Evolutionary conservation across 92 coral and sea anemone species (phyloP).

Genomic region (Epizoanthus scotinus): DNA sequence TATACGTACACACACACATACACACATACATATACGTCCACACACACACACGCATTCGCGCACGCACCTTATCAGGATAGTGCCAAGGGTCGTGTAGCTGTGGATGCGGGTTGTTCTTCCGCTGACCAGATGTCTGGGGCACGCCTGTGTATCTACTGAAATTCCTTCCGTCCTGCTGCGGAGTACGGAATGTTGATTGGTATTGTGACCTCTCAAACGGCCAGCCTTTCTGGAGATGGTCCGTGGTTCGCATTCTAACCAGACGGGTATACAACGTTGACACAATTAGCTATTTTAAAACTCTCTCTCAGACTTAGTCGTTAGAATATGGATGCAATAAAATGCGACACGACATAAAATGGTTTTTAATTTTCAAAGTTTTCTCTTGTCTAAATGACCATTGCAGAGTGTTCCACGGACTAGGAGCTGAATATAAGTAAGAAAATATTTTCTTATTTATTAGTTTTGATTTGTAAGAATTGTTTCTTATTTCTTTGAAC

Average conservation of each 20-base stretch:
- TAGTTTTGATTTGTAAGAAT: too few species aligned
- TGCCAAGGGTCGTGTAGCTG: slow-evolving; percentile 84
- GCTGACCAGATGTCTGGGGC: slow-evolving; percentile 82
- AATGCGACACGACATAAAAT: too few species aligned
- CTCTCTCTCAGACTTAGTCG: not conserved
- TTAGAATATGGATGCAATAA: too few species aligned
- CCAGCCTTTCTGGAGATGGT: slow-evolving; percentile 93
- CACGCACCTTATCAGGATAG: slow-evolving; percentile 84
- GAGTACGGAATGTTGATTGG: slow-evolving; percentile 88
- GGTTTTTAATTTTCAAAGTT: too few species aligned
- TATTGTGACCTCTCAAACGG: slow-evolving; percentile 96
- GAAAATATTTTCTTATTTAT: too few species aligned
- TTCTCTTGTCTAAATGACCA: too few species aligned
- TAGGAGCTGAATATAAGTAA: too few species aligned
- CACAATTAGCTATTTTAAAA: not conserved
- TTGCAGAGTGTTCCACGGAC: too few species aligned
- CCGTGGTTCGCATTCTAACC: slow-evolving; percentile 83
- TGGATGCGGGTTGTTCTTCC: slow-evolving; percentile 96
- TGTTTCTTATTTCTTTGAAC: too few species aligned
- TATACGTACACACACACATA: too few species aligned
- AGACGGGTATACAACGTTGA: not conserved
- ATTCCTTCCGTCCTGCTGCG: slow-evolving; percentile 52
- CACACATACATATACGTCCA: too few species aligned
- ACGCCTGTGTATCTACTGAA: slow-evolving; percentile 84
- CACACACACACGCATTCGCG: too few species aligned